These are phyloP conservation scores for Pammene aurita DNA, from an alignment of 2,888 invertebrate genomes.

Conservation along the genomic window DNA sequence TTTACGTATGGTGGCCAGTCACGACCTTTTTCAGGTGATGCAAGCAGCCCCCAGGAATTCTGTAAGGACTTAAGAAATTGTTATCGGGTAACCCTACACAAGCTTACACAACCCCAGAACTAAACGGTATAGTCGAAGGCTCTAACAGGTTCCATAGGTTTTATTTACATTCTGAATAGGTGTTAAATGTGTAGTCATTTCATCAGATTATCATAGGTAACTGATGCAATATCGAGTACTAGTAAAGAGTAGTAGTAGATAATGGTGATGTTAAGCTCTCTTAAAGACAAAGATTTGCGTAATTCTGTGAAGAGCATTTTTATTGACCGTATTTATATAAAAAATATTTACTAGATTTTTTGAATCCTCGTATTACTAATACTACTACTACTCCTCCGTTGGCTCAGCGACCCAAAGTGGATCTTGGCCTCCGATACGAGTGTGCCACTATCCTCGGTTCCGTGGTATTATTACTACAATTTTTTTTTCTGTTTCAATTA, in stretches of 20 bases:
- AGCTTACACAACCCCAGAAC: slow-evolving; percentile 32
- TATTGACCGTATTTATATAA: background rate
- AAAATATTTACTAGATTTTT: background rate
- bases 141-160: slow-evolving; percentile 27
- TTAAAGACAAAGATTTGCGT: background rate
- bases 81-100: background rate
- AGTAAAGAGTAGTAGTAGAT: too few relatives aligned
- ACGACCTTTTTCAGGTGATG: background rate
- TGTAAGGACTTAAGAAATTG: background rate
- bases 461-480: too few relatives aligned
- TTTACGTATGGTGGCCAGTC: background rate
- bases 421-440: too few relatives aligned
- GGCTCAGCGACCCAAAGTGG: too few relatives aligned
- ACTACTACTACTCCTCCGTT: too few relatives aligned
- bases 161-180: slow-evolving; percentile 25
- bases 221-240: background rate
- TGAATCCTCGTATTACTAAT: too few relatives aligned
- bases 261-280: background rate
- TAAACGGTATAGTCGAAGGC: slow-evolving; percentile 19
- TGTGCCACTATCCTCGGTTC: too few relatives aligned
- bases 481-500: too few relatives aligned
- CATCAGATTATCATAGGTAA: slow-evolving; percentile 4
- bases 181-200: slow-evolving; percentile 21
- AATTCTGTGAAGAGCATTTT: background rate
- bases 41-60: background rate